These are phyloP conservation scores for Silurus aristotelis DNA, from an alignment of 2,797 vertebrate genomes.

Conservation along the genomic window DNA sequence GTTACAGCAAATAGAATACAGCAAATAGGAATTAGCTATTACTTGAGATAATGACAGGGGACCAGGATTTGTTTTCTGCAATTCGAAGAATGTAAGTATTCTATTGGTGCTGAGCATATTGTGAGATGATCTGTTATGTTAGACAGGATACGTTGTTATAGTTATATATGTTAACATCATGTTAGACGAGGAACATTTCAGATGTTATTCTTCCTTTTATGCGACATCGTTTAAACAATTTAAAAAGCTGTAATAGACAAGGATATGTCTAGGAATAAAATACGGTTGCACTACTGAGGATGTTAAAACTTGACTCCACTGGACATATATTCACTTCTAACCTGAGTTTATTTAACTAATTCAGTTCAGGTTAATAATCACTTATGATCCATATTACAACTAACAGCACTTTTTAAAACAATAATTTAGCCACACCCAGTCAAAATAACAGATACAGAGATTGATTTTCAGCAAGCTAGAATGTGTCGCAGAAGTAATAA, in stretches of 20 bases:
- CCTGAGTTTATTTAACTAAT: neutral
- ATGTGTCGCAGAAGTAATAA: neutral
- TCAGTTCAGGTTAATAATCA: neutral
- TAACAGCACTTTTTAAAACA: neutral
- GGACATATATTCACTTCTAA: neutral
- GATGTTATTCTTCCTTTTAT: neutral
- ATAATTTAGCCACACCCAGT: slow-evolving; percentile 12
- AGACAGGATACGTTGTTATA: too few relatives aligned
- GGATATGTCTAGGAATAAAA: too few relatives aligned
- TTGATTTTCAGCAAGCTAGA: neutral
- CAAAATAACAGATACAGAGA: neutral
- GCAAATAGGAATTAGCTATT: too few relatives aligned
- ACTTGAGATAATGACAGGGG: neutral
- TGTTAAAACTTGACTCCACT: neutral
- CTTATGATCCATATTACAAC: too few relatives aligned
- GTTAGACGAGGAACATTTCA: neutral
- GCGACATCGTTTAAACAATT: neutral
- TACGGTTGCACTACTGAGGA: neutral
- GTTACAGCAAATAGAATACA: slow-evolving; percentile 34
- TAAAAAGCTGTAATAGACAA: neutral
- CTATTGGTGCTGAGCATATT: neutral
- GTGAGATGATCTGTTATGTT: neutral
- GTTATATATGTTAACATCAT: too few relatives aligned
- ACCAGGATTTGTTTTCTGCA: neutral
- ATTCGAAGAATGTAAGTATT: neutral